Percentiles rank a stretch among this genome's conserved stretches.
Conservation (phyloP, 2,113 vertebrate species). For the Plotosus lineatus region DNA sequence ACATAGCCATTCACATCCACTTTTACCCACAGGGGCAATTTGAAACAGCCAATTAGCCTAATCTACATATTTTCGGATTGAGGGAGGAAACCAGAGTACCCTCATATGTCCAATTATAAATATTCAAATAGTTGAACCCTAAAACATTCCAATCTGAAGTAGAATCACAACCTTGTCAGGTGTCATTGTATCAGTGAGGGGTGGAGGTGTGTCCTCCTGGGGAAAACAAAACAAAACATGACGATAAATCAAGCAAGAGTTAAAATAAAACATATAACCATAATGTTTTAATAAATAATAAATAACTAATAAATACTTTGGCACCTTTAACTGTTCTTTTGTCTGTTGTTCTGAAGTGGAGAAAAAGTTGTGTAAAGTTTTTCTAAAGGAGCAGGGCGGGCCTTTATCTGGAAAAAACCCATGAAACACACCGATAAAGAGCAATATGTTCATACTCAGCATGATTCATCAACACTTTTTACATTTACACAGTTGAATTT, state of each 20-base stretch:
- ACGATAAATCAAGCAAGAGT: not conserved
- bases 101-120: not conserved
- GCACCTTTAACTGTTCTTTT: slow-evolving; percentile 66
- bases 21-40: too few species aligned
- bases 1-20: too few species aligned
- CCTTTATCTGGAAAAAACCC: slow-evolving; percentile 60
- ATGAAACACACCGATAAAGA: too few species aligned
- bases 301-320: not conserved
- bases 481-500: too few species aligned
- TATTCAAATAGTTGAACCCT: not conserved
- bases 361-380: slow-evolving; percentile 65
- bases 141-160: not conserved
- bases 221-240: not conserved
- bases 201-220: slow-evolving; percentile 65
- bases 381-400: slow-evolving; percentile 66
- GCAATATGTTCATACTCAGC: too few species aligned
- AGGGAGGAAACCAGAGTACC: too few species aligned
- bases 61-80: too few species aligned
- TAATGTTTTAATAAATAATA: not conserved
- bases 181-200: slow-evolving; percentile 81
- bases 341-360: slow-evolving; percentile 53
- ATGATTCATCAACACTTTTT: too few species aligned
- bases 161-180: slow-evolving; percentile 80
- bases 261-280: too few species aligned
- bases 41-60: too few species aligned